phyloP scores from a whole-genome alignment of 2,113 vertebrate genomes.

The Leptobrachium ailaonicum region DNA sequence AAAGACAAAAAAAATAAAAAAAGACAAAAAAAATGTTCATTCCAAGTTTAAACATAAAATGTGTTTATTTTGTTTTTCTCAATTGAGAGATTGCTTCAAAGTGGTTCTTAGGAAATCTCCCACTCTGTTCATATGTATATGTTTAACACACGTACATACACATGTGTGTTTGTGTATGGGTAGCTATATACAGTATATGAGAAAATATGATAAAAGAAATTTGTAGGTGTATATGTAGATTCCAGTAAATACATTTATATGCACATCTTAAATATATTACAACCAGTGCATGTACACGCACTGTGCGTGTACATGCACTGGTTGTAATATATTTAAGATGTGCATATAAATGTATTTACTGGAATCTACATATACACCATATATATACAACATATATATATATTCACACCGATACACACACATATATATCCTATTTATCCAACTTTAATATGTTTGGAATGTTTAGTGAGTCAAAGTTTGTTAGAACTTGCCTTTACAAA shows the following conservation, averaged over 20 bases:
- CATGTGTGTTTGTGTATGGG: too few relatives aligned
- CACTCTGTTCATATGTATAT: background rate
- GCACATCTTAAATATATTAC: too few relatives aligned
- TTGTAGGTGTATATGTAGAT: too few relatives aligned
- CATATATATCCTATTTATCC: background rate
- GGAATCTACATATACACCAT: too few relatives aligned
- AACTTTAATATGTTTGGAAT: conserved; percentile 20
- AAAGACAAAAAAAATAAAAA: conserved; percentile 59
- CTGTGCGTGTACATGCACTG: background rate
- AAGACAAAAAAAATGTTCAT: conserved; percentile 51
- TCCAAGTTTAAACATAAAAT: conserved; percentile 64
- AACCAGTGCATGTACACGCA: too few relatives aligned
- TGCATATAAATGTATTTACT: background rate
- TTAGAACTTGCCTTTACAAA: conserved; percentile 24
- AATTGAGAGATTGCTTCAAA: background rate
- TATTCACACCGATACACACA: too few relatives aligned
- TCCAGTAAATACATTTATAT: too few relatives aligned
- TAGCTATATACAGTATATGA: too few relatives aligned
- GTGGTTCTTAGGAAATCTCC: background rate
- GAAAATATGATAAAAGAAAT: too few relatives aligned
- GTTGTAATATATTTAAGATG: background rate
- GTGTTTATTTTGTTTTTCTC: conserved; percentile 66
- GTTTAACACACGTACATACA: background rate
- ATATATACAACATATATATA: too few relatives aligned
- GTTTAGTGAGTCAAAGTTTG: conserved; percentile 1